phyloP scores from a whole-genome alignment of 1,140 invertebrate species.

The Brachionus plicatilis region DNA sequence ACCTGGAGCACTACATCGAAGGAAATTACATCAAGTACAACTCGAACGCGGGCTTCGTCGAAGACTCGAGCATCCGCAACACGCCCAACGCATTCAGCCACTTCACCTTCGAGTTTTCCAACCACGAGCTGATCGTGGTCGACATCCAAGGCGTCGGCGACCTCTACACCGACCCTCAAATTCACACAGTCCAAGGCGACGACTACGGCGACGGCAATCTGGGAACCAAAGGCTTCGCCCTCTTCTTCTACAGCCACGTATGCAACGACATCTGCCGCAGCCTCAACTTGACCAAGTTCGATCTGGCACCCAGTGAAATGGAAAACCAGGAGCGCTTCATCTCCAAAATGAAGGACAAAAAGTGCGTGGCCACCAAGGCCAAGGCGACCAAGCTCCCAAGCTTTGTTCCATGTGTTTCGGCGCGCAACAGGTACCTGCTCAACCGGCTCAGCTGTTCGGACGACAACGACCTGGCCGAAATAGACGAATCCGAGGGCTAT shows the following conservation, averaged over 20 bases:
- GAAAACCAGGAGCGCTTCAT: neutral
- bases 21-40: constrained; percentile 64
- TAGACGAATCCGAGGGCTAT: constrained; percentile 35
- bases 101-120: constrained; percentile 63
- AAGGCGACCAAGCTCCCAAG: neutral
- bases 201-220: constrained; percentile 58
- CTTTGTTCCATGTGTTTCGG: neutral
- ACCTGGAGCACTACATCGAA: constrained; percentile 62
- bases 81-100: constrained; percentile 64
- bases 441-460: constrained; percentile 3
- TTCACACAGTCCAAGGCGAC: constrained; percentile 59
- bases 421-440: neutral
- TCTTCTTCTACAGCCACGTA: constrained; percentile 62
- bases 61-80: constrained; percentile 48
- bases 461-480: neutral
- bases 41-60: constrained; percentile 64
- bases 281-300: constrained; percentile 60
- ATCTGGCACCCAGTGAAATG: constrained; percentile 51
- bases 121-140: constrained; percentile 63
- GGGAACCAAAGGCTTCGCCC: constrained; percentile 61
- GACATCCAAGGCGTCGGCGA: constrained; percentile 64
- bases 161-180: constrained; percentile 64
- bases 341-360: neutral
- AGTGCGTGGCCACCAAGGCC: neutral
- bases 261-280: constrained; percentile 61